Base-by-base conservation (phyloP, 2,113 vertebrate genomes). In the Regulus satrapa region DNA sequence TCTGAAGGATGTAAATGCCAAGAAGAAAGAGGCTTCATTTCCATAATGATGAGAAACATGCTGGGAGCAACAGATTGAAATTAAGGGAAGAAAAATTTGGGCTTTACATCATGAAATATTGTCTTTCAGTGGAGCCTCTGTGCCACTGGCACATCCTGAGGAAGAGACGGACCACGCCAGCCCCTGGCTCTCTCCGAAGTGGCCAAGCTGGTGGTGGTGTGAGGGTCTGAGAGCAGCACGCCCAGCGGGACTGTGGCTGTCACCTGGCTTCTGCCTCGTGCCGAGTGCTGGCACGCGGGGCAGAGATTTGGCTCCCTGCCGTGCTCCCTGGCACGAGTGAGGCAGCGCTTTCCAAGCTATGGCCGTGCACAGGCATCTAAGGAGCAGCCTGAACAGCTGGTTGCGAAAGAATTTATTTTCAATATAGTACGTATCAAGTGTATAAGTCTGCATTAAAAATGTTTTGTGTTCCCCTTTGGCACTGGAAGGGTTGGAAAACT, bases 31-130 rank as follows among this genome's bases (percentile, higher is more conserved):
- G 28, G 25, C 24, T 91, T 94, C 17, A 12, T 85, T 91, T 95
- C 75, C 69, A 76, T 91, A 79, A 85, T 43, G 66, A 87, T 52
- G 58, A 89, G 45, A 21, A 93, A 55, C 69, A 56, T 75, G 74
- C 88, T 78, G 74, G 26, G 68, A 85, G 56, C n/a, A 95, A 48
- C 62, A 82, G 93, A 54, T 12, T 91, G 72, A 94, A 89, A 90
- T 75, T 64, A 68, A 79, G 6, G 25, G 41, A 80, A 75, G 55
- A 73, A 75, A 93, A 94, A 83, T 41, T 38, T 76, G 76, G 54
- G 29, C 38, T 88, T 64, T 56, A 14, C 48, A 17, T 76, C 1
- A 48, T 61, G 61, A 74, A 83, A 58, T 34, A 14, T 18, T 31
- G 40, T 71, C 36, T 82, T 71, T 93, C 72, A 71, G 3, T 28